phyloP scores from a whole-genome alignment of 1,140 invertebrate genomes.

The Maconellicoccus hirsutus region DNA sequence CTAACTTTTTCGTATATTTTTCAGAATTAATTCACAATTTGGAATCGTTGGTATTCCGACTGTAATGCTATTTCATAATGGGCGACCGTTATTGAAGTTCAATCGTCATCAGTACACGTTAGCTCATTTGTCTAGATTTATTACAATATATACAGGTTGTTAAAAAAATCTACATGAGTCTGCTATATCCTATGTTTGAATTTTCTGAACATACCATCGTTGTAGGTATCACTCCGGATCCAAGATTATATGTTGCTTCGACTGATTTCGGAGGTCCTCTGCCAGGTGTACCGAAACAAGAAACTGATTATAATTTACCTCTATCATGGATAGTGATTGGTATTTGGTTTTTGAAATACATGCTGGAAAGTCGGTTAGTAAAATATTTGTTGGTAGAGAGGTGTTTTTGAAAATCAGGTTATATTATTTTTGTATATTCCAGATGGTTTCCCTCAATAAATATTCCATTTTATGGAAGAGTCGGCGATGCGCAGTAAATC shows the following conservation, averaged over 20 bases:
- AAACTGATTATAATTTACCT: constrained; percentile 18
- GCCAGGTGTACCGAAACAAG: constrained; percentile 14
- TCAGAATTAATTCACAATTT: constrained; percentile 77
- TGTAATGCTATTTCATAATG: constrained; percentile 84
- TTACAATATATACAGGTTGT: constrained; percentile 65
- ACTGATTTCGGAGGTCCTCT: constrained; percentile 11
- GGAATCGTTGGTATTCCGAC: constrained; percentile 90
- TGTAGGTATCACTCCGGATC: neutral
- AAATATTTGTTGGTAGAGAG: neutral
- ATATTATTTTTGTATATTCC: neutral
- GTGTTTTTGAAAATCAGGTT: too few species aligned
- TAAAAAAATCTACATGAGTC: too few species aligned
- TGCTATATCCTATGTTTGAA: neutral
- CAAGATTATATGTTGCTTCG: neutral
- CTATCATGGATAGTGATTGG: neutral
- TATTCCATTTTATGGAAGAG: neutral
- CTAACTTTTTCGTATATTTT: constrained; percentile 25
- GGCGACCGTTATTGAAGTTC: constrained; percentile 70
- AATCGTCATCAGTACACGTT: constrained; percentile 73
- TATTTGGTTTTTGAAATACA: constrained; percentile 1
- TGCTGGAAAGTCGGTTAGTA: neutral
- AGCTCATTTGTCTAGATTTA: constrained; percentile 66
- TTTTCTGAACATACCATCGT: neutral
- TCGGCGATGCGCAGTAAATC: neutral
- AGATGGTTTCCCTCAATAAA: neutral